Evolutionary conservation across 1,140 invertebrate species (phyloP).

Genomic region (Adelges cooleyi): DNA sequence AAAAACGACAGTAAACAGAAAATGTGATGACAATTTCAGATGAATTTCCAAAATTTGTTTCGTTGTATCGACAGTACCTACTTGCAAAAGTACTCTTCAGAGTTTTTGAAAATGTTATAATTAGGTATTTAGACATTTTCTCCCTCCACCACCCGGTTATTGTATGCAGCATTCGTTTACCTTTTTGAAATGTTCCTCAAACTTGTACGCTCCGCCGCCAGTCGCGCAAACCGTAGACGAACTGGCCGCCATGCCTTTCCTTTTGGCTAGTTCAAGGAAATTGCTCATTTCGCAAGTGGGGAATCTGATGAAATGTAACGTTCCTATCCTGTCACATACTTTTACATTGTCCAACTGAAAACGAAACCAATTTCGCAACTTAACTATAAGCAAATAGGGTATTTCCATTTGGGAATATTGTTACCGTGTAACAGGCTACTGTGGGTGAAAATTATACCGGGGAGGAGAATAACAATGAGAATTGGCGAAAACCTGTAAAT

Average conservation of each 20-base stretch:
- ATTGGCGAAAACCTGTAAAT: slow-evolving; percentile 87
- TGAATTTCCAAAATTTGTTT: too few species aligned
- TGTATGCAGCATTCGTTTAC: too few species aligned
- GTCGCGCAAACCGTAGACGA: slow-evolving; percentile 95
- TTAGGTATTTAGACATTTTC: too few species aligned
- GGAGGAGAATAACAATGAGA: background rate
- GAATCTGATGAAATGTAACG: slow-evolving; percentile 94
- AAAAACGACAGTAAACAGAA: too few species aligned
- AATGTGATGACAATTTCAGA: too few species aligned
- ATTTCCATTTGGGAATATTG: background rate
- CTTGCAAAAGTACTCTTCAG: too few species aligned
- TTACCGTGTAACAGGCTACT: background rate
- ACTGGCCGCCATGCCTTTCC: slow-evolving; percentile 88
- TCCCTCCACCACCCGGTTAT: too few species aligned
- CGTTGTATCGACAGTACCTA: too few species aligned
- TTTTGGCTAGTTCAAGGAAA: slow-evolving; percentile 84
- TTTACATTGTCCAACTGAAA: slow-evolving; percentile 78
- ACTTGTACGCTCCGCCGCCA: slow-evolving; percentile 95
- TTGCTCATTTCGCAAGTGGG: slow-evolving; percentile 93
- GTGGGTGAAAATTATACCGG: too few species aligned
- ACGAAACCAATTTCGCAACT: too few species aligned
- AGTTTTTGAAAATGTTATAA: too few species aligned
- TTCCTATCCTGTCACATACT: slow-evolving; percentile 74
- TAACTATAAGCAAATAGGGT: background rate
- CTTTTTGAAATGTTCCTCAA: slow-evolving; percentile 83